Conservation (phyloP, 2,113 vertebrate genomes). For the Acrocephalus arundinaceus region DNA sequence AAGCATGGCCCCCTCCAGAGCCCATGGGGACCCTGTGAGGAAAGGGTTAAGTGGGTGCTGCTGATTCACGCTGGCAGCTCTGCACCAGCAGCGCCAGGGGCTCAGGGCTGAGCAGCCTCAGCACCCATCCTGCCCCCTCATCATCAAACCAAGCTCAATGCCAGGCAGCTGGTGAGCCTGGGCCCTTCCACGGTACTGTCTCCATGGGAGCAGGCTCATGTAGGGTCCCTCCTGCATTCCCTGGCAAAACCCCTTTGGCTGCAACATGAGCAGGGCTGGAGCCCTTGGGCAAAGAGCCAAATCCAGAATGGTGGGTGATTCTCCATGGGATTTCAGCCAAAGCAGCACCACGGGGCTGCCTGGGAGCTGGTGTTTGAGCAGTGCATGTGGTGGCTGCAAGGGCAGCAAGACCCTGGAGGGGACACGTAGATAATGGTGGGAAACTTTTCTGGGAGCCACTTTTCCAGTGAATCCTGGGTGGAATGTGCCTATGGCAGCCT, state of each 20-base stretch:
- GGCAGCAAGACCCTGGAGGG: not conserved
- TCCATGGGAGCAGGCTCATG: not conserved
- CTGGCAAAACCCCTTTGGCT: not conserved
- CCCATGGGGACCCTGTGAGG: not conserved
- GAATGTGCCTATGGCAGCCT: not conserved
- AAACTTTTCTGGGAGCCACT: not conserved
- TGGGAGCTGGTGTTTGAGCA: fast-evolving
- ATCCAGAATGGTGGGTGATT: fast-evolving
- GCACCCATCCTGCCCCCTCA: not conserved
- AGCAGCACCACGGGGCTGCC: not conserved
- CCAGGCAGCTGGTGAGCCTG: not conserved
- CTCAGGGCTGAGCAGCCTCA: not conserved
- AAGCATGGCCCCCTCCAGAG: fast-evolving
- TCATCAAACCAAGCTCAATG: not conserved
- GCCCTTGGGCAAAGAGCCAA: not conserved
- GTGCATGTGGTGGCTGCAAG: not conserved
- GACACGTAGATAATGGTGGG: fast-evolving
- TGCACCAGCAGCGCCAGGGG: not conserved
- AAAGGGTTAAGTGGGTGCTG: slow-evolving; percentile 2
- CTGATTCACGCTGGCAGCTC: slow-evolving; percentile 45
- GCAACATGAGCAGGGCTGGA: not conserved
- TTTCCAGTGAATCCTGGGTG: not conserved
- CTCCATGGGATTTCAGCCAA: not conserved
- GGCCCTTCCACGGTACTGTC: not conserved
- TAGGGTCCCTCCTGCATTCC: not conserved